Evolutionary conservation across 2,797 vertebrate genomes (phyloP).

Genomic region (Morelia viridis): DNA sequence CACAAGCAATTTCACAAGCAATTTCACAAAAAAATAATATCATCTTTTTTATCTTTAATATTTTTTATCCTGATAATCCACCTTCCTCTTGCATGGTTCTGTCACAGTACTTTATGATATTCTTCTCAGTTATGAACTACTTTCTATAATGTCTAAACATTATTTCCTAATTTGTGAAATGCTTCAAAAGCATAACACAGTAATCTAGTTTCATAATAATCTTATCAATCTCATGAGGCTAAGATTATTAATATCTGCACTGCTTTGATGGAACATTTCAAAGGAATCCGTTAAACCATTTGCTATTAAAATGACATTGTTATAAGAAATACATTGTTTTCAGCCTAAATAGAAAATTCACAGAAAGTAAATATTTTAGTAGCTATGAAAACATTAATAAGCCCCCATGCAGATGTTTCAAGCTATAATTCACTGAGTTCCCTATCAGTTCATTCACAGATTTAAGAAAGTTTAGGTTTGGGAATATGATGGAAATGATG

Average conservation of each 20-base stretch:
- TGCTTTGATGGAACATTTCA: constrained; percentile 33
- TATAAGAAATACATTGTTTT: constrained; percentile 4
- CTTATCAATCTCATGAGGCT: constrained; percentile 18
- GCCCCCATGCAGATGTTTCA: not conserved
- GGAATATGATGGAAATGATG: not conserved
- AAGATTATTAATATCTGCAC: constrained; percentile 8
- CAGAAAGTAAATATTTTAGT: not conserved
- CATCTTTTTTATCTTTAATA: not conserved
- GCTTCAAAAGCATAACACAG: not conserved
- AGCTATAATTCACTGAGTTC: not conserved
- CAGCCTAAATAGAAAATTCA: not conserved
- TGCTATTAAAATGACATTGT: constrained; percentile 16
- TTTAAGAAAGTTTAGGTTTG: not conserved
- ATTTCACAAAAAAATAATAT: not conserved
- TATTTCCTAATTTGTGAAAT: not conserved
- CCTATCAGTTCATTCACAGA: not conserved
- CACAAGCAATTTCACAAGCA: too few relatives aligned
- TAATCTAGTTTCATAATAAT: not conserved
- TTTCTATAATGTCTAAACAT: not conserved
- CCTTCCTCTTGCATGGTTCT: not conserved
- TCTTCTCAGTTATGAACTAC: not conserved
- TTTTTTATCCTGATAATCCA: not conserved
- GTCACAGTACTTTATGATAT: not conserved
- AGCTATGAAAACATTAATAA: not conserved
- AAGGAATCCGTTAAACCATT: constrained; percentile 23